Conservation (phyloP, 2,888 invertebrate genomes). For the Agyllia agylla region DNA sequence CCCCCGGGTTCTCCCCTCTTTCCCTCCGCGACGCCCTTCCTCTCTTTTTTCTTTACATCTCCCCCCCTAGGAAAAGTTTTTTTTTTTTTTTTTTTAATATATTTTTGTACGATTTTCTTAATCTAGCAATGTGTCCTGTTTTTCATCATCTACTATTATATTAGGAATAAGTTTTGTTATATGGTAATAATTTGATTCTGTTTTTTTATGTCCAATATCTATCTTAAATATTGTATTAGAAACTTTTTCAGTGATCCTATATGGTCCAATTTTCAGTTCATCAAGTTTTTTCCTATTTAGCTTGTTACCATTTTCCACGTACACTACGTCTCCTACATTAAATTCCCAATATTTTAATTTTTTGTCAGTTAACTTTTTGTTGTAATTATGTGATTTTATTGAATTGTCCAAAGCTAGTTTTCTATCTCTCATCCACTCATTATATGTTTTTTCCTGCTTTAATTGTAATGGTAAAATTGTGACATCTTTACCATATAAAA, state of each 20-base stretch:
- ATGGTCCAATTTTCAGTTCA: constrained; percentile 59
- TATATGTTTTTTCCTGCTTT: constrained; percentile 64
- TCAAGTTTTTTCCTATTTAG: constrained; percentile 62
- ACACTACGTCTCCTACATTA: constrained; percentile 23
- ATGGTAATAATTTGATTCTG: constrained; percentile 72
- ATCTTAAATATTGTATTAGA: constrained; percentile 30
- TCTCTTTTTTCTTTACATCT: no score
- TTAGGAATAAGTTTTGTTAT: constrained; percentile 72
- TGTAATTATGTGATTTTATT: constrained; percentile 77
- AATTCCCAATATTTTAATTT: constrained; percentile 58
- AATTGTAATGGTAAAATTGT: constrained; percentile 75
- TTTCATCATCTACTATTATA: background rate
- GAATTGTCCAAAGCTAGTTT: constrained; percentile 76
- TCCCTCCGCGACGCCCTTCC: no score
- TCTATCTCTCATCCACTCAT: constrained; percentile 62
- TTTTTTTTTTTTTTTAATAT: no score
- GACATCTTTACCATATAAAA: constrained; percentile 77
- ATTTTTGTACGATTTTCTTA: no score
- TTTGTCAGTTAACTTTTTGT: constrained; percentile 68
- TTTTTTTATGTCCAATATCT: constrained; percentile 40
- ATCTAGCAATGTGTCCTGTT: no score
- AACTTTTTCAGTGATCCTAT: constrained; percentile 47
- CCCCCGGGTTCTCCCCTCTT: no score
- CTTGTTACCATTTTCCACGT: constrained; percentile 56
- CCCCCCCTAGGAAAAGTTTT: no score